Evolutionary conservation across 2,113 vertebrate genomes (phyloP).

Genomic region (Eurystomus gularis): DNA sequence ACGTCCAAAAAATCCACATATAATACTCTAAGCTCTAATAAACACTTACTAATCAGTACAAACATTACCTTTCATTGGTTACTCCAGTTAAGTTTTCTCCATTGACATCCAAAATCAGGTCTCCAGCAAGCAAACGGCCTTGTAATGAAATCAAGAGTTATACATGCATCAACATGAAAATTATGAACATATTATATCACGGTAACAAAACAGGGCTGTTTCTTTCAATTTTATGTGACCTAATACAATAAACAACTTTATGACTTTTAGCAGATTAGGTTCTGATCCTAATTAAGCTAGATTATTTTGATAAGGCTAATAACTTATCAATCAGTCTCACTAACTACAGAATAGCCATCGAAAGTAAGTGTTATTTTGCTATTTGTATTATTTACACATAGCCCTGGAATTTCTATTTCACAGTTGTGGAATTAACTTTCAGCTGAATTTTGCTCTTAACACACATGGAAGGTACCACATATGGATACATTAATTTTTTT

Average conservation of each 20-base stretch:
- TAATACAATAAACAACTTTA: background rate
- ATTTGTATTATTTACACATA: background rate
- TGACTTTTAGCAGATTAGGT: background rate
- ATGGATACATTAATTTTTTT: background rate
- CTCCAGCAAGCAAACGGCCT: constrained; percentile 84
- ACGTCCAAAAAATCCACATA: background rate
- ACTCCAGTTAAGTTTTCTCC: constrained; percentile 82
- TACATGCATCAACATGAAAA: background rate
- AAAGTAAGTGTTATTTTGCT: background rate
- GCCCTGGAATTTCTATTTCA: background rate
- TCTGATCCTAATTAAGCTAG: background rate
- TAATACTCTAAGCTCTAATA: background rate
- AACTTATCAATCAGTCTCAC: background rate
- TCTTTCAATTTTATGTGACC: background rate
- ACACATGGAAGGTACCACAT: background rate
- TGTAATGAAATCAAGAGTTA: constrained; percentile 6
- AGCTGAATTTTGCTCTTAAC: background rate
- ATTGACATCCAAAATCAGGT: constrained; percentile 88
- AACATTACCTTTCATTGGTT: constrained; percentile 83
- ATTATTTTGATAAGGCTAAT: background rate
- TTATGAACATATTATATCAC: fast-evolving
- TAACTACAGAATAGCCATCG: background rate
- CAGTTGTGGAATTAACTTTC: background rate
- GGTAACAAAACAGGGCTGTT: background rate
- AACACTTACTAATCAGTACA: background rate